These are phyloP conservation scores for Pinna nobilis DNA, from an alignment of 1,140 invertebrate species.

Conservation along the genomic window DNA sequence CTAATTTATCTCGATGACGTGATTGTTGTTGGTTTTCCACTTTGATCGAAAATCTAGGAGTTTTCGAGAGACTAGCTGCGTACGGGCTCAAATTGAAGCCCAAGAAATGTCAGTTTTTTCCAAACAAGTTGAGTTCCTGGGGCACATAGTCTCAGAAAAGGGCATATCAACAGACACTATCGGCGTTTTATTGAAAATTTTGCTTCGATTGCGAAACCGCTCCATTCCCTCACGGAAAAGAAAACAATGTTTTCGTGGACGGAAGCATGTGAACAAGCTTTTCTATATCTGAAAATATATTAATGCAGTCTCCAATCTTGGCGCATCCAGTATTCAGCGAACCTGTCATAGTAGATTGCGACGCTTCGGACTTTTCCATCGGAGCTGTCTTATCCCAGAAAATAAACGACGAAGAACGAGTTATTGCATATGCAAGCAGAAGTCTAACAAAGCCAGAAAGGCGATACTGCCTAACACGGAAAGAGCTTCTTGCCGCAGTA, in stretches of 20 bases:
- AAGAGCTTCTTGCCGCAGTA: not conserved
- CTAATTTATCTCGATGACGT: too few relatives aligned
- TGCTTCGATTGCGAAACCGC: conserved; percentile 17
- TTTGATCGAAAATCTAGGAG: too few relatives aligned
- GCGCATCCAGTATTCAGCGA: conserved; percentile 55
- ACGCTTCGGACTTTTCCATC: not conserved
- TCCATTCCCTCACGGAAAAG: conserved; percentile 1
- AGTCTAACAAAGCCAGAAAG: not conserved
- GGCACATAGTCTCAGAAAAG: too few relatives aligned
- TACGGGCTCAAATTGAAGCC: too few relatives aligned
- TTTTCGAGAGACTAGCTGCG: too few relatives aligned
- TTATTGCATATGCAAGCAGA: not conserved
- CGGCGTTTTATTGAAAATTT: conserved; percentile 49
- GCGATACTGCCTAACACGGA: not conserved
- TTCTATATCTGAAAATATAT: conserved; percentile 45
- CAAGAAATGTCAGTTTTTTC: too few relatives aligned
- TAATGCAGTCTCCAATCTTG: conserved; percentile 51
- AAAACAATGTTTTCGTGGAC: not conserved
- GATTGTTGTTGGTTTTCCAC: too few relatives aligned
- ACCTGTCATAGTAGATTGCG: conserved; percentile 66
- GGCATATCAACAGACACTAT: too few relatives aligned
- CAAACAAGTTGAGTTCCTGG: too few relatives aligned
- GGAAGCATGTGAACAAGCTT: not conserved
- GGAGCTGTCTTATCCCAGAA: not conserved
- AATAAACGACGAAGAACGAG: not conserved